Evolutionary conservation across 2,888 invertebrate genomes (phyloP).

Genomic region (Syrista parreyssii): DNA sequence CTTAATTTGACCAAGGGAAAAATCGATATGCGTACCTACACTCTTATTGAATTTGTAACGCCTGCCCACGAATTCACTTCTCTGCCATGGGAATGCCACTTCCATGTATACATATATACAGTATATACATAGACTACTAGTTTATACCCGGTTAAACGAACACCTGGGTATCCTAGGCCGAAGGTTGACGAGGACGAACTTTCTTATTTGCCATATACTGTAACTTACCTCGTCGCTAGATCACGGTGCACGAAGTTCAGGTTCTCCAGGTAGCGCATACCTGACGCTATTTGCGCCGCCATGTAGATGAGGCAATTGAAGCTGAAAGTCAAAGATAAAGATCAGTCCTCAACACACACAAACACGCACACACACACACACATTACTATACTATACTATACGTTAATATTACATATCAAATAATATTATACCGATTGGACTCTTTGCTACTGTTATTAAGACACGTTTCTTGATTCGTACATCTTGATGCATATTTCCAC

Average conservation of each 20-base stretch:
- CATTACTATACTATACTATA: no score
- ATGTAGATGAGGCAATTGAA: conserved; percentile 83
- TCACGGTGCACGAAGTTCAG: conserved; percentile 92
- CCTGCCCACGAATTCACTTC: not conserved
- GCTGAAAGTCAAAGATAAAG: conserved; percentile 63
- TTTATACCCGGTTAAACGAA: not conserved
- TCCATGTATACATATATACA: not conserved
- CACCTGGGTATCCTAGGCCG: not conserved
- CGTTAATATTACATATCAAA: not conserved
- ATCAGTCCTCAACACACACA: not conserved
- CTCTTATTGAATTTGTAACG: conserved; percentile 14
- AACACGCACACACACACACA: no score
- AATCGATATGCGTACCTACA: conserved; percentile 18
- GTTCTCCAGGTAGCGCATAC: conserved; percentile 90
- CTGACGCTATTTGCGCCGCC: conserved; percentile 87
- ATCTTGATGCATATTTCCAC: not conserved
- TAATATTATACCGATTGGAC: not conserved
- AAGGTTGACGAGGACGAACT: not conserved
- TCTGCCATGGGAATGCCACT: not conserved
- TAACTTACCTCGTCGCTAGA: conserved; percentile 78
- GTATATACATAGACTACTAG: not conserved
- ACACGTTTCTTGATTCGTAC: not conserved
- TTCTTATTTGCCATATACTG: not conserved
- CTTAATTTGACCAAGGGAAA: conserved; percentile 37
- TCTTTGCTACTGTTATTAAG: not conserved